A percentile compares a stretch with the other conserved stretches of the same genome.
These are phyloP conservation scores for Leucania comma DNA, from an alignment of 2,888 invertebrate species.

Conservation along the genomic window DNA sequence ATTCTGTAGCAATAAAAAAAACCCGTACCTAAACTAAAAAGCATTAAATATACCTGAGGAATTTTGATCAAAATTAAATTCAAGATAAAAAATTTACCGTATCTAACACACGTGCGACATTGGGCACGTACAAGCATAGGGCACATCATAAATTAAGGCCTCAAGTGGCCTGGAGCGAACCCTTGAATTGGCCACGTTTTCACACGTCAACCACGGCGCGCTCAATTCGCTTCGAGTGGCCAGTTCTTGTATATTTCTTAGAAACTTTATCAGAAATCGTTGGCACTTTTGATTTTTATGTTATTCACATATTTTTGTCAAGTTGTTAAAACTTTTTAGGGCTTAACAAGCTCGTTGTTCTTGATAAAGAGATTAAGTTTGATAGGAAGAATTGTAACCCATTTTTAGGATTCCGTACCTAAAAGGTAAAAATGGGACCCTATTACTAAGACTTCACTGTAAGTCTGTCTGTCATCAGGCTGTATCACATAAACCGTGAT, in stretches of 20 bases:
- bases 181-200: conserved; percentile 66
- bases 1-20: too few relatives aligned
- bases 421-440: too few relatives aligned
- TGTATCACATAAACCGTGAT: too few relatives aligned
- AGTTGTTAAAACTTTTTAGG: neutral
- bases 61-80: too few relatives aligned
- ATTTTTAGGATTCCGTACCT: too few relatives aligned
- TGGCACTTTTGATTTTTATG: conserved; percentile 33
- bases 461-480: too few relatives aligned
- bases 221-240: conserved; percentile 49
- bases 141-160: conserved; percentile 79
- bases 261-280: conserved; percentile 36
- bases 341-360: neutral
- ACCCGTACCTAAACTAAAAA: too few relatives aligned
- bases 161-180: conserved; percentile 69
- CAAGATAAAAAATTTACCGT: conserved; percentile 11
- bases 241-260: conserved; percentile 46
- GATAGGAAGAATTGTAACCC: too few relatives aligned
- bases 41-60: too few relatives aligned
- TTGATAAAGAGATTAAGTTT: too few relatives aligned
- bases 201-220: conserved; percentile 49
- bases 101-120: conserved; percentile 37
- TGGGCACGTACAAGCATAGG: conserved; percentile 65
- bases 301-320: conserved; percentile 4
- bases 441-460: too few relatives aligned